Conservation (phyloP, 2,113 vertebrate species). For the Alces alces region DNA sequence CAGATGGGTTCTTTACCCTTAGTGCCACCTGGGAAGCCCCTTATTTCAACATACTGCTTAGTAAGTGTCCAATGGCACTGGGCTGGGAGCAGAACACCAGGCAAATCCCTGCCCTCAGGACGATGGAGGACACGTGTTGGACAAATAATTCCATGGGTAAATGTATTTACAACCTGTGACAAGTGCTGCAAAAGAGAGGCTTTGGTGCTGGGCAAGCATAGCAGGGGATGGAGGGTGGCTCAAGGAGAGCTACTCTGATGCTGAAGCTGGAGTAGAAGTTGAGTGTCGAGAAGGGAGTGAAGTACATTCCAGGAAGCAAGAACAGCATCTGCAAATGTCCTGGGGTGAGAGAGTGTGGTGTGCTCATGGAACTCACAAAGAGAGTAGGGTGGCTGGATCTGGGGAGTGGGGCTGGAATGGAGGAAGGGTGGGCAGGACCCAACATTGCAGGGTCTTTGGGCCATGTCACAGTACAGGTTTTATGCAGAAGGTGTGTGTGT, state of each 20-base stretch:
- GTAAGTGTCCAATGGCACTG: neutral
- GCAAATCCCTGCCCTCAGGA: neutral
- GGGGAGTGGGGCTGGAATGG: neutral
- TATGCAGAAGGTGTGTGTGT: neutral
- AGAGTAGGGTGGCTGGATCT: neutral
- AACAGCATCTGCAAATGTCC: neutral
- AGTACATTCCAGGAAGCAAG: neutral
- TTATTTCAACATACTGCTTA: neutral
- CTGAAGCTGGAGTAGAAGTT: neutral
- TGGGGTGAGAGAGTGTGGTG: neutral
- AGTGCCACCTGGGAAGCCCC: neutral
- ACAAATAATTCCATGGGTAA: neutral
- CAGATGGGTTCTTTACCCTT: neutral
- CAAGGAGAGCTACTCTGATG: neutral
- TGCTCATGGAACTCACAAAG: neutral
- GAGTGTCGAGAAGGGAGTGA: neutral
- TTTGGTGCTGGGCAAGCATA: neutral
- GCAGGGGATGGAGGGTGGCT: neutral
- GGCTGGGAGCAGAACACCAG: neutral
- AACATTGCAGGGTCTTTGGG: neutral
- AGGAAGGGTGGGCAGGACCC: neutral
- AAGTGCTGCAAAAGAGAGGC: neutral
- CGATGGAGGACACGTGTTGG: neutral
- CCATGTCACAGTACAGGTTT: neutral
- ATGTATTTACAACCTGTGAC: neutral